phyloP scores from a whole-genome alignment of 2,888 invertebrate species.

The Hypsopygia costalis region DNA sequence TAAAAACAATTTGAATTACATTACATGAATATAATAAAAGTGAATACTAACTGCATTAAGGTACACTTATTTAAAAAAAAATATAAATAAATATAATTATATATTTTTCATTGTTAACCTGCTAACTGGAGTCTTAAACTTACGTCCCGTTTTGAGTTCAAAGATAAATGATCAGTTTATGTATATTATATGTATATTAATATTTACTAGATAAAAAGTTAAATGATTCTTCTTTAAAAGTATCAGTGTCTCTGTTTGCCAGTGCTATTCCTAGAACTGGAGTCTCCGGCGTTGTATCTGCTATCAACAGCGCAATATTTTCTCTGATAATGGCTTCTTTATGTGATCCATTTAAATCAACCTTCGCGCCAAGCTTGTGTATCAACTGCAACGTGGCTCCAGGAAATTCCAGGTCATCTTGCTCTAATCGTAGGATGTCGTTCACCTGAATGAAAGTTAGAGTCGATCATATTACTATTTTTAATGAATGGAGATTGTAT shows the following conservation, averaged over 20 bases:
- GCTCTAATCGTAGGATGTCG: background rate
- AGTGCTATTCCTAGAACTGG: constrained; percentile 13
- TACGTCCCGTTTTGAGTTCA: no score
- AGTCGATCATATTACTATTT: no score
- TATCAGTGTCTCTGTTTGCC: background rate
- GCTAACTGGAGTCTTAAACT: no score
- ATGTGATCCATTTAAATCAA: background rate
- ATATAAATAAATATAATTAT: no score
- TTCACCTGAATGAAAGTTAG: background rate
- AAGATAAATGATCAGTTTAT: no score
- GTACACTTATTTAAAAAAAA: no score
- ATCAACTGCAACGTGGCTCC: constrained; percentile 10
- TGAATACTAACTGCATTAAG: no score
- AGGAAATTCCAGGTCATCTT: constrained; percentile 2
- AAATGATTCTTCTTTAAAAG: constrained; percentile 7
- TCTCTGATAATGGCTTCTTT: constrained; percentile 6
- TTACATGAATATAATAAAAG: no score
- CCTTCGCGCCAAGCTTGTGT: constrained; percentile 10
- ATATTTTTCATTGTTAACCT: no score
- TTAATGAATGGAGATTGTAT: no score
- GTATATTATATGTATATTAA: no score
- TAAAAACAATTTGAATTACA: no score
- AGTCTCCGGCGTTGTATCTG: constrained; percentile 2
- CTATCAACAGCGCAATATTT: constrained; percentile 15
- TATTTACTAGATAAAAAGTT: constrained; percentile 5